Base-by-base conservation (phyloP, 2,113 vertebrate genomes). In the Lagenorhynchus albirostris region DNA sequence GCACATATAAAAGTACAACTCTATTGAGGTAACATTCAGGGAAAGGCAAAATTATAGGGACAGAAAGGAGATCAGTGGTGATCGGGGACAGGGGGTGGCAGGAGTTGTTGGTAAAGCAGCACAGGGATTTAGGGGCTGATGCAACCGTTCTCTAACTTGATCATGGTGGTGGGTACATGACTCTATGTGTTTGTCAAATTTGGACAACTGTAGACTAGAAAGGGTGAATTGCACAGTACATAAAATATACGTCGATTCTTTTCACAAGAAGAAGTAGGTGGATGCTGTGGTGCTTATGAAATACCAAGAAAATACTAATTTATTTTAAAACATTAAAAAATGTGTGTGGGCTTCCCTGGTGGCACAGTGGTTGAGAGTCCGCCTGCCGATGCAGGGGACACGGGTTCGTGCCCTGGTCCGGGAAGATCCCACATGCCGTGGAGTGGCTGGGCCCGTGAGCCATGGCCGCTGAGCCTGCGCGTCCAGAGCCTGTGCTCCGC, bases 1-100 rank as follows among this genome's bases (percentile, higher is more conserved):
- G 12, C 23, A 55, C 29, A 38, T 47, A 9, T 15, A 23, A 91
- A 94, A 79, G 23, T 58, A n/a, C 29, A 13, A 38, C 73, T 82
- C 18, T 13, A 3, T 67, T 81, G 58, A 53, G 21, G 7, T 77
- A 67, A 77, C 7, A 82, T 87, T 82, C 47, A 94, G 47, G 14
- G 71, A 85, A 77, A 89, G 88, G 25, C 71, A 96, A 84, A 96
- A 63, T 62, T 80, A n/a, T 36, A 50, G n/a, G 20, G 20, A 73
- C 12, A 62, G 38, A 21, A 94, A 85, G 20, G 15, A 73, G 33
- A 67, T n/a, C 26, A 76, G 60, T 70, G 55, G 38, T 76, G 58
- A n/a, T 67, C 7, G 17, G 1, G 21, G 17, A 4, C 2, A 0
- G 29, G 4, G 11, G 31, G 1, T 65, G 55, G 4, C 11, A 6